Evolutionary conservation across 2,888 invertebrate species (phyloP).

Genomic region (Amaurobius ferox): DNA sequence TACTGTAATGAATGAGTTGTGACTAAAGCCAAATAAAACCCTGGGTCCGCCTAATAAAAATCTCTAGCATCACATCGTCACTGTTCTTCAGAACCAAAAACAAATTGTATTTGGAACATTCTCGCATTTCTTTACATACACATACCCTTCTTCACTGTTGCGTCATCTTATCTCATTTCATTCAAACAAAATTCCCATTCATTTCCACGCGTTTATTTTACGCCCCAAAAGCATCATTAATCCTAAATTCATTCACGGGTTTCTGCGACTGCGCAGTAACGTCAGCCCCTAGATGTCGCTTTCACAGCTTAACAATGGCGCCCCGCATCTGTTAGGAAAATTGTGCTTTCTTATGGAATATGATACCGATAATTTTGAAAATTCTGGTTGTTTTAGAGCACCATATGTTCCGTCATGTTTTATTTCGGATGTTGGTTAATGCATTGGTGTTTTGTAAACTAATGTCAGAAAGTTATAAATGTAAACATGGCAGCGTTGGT

Average conservation of each 20-base stretch:
- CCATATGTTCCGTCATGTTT: neutral
- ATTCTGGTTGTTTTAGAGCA: neutral
- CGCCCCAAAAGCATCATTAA: neutral
- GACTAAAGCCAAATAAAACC: no score
- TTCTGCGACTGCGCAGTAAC: neutral
- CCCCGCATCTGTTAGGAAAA: neutral
- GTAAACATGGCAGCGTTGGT: slow-evolving; percentile 39
- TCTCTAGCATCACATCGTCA: no score
- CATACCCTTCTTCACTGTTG: no score
- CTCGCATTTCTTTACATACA: neutral
- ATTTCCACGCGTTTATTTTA: no score
- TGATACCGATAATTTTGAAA: neutral
- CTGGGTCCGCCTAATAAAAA: no score
- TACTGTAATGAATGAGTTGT: no score
- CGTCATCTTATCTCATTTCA: no score
- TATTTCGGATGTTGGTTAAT: neutral
- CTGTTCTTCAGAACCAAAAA: no score
- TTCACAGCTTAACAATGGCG: slow-evolving; percentile 26
- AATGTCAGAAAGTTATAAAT: neutral
- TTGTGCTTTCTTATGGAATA: neutral
- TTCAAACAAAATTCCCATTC: no score
- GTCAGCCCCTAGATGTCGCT: slow-evolving; percentile 45
- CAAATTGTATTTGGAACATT: no score
- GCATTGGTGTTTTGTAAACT: neutral
- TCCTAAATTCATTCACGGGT: neutral